Evolutionary conservation across 2,113 vertebrate genomes (phyloP).

Genomic region (Chitala chitala): DNA sequence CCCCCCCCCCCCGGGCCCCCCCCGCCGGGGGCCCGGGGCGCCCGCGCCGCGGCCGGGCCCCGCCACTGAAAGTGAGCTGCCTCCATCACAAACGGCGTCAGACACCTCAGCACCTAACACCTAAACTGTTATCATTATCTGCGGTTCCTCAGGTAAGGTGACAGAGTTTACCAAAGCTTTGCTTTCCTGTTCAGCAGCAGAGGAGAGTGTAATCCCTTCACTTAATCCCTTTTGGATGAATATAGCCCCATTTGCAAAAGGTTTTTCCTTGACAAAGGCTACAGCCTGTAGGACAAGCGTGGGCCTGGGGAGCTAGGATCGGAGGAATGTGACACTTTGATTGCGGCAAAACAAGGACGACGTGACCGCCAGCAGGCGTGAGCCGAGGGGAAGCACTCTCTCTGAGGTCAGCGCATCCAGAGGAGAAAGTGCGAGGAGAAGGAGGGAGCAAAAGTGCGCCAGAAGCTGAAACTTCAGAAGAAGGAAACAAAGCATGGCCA

Average conservation of each 20-base stretch:
- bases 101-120: background rate
- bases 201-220: background rate
- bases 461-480: slow-evolving; percentile 15
- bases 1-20: too few species aligned
- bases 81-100: background rate
- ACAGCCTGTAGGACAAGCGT: background rate
- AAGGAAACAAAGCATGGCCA: slow-evolving; percentile 21
- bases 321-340: background rate
- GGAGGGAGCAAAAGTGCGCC: background rate
- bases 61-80: background rate
- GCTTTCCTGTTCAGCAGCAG: background rate
- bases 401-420: slow-evolving; percentile 3
- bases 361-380: background rate
- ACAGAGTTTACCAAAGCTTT: background rate
- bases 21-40: background rate
- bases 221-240: slow-evolving; percentile 13
- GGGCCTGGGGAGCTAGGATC: background rate
- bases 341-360: background rate
- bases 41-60: too few species aligned
- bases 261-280: background rate
- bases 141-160: slow-evolving; percentile 7
- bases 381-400: background rate
- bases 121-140: slow-evolving; percentile 1
- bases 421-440: background rate
- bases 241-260: background rate